Evolutionary conservation across 2,113 vertebrate species (phyloP).

Genomic region (Otolemur garnettii): DNA sequence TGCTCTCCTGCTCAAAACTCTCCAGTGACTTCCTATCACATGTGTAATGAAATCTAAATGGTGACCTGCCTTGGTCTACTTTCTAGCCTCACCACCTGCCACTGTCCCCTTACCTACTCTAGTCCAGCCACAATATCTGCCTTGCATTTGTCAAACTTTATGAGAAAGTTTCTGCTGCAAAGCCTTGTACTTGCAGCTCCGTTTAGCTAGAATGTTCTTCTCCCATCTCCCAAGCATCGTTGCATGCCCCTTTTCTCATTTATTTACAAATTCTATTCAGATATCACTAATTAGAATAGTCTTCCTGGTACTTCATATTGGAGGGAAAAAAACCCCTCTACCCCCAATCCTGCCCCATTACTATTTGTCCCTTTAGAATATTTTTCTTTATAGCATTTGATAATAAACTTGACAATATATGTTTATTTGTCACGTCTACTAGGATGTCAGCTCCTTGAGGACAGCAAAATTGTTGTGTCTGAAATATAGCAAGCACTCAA

Average conservation of each 20-base stretch:
- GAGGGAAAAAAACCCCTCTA: background rate
- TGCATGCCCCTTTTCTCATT: background rate
- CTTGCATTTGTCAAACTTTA: background rate
- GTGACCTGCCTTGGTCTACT: background rate
- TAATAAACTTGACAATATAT: background rate
- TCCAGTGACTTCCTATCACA: background rate
- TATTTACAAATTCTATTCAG: constrained; percentile 9
- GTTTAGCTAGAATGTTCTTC: background rate
- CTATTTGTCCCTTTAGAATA: background rate
- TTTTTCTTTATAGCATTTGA: background rate
- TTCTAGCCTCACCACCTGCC: background rate
- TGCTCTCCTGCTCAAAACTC: background rate
- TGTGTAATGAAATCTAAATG: background rate
- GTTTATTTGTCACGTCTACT: background rate
- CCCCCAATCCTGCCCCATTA: background rate
- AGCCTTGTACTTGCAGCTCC: background rate
- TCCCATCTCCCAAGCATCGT: background rate
- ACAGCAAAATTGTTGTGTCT: background rate
- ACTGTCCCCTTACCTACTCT: background rate
- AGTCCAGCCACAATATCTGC: background rate
- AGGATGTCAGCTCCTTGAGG: background rate
- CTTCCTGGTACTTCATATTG: background rate
- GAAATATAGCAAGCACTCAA: background rate
- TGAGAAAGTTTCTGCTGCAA: background rate
- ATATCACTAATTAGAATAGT: background rate